phyloP scores from a whole-genome alignment of 2,797 vertebrate species.

The Lepus townsendii region DNA sequence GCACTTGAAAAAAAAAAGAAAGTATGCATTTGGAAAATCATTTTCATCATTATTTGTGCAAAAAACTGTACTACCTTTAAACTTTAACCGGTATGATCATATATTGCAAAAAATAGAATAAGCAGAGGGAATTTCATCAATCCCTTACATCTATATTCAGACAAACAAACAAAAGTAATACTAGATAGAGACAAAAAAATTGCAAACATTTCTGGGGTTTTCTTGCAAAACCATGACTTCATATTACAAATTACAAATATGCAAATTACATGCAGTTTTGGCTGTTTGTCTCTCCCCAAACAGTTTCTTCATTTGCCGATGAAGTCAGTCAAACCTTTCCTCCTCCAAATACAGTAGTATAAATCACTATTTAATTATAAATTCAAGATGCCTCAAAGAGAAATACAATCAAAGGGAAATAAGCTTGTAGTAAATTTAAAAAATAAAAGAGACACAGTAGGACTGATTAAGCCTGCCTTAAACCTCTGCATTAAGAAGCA shows the following conservation, averaged over 20 bases:
- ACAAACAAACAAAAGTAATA: neutral
- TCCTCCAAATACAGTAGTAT: neutral
- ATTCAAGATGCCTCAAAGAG: conserved; percentile 35
- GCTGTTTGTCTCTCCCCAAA: neutral
- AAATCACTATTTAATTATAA: conserved; percentile 5
- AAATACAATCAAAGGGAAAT: conserved; percentile 35
- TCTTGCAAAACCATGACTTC: neutral
- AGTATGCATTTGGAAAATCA: neutral
- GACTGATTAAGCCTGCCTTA: rapidly evolving
- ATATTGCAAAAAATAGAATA: neutral
- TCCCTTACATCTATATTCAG: neutral
- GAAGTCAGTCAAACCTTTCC: neutral
- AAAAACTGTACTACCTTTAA: neutral
- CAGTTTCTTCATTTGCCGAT: neutral
- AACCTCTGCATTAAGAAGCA: neutral
- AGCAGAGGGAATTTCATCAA: neutral
- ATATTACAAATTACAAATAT: neutral
- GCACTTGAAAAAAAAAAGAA: neutral
- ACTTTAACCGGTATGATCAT: neutral
- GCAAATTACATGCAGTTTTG: neutral
- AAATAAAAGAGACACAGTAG: neutral
- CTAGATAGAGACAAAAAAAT: neutral
- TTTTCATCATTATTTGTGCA: neutral
- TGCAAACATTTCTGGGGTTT: conserved; percentile 2
- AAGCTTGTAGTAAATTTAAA: neutral